A percentile compares a stretch with the other conserved stretches of the same genome.
These are phyloP conservation scores for Ophioninae sp. DNA, from an alignment of 2,888 invertebrate genomes.

Conservation along the genomic window DNA sequence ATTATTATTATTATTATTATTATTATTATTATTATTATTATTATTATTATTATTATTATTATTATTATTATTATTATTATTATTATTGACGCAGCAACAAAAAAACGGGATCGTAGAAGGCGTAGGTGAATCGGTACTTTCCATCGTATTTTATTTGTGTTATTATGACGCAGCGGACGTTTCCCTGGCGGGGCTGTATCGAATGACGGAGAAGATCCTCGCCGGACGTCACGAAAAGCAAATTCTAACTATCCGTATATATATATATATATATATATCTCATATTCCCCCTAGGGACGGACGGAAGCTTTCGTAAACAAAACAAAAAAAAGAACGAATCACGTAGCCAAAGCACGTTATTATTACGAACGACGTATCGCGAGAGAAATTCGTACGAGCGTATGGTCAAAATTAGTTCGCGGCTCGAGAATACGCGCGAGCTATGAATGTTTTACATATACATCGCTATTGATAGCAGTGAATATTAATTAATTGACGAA, in stretches of 20 bases:
- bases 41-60: no score
- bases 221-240: slow-evolving; percentile 45
- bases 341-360: not conserved
- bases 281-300: slow-evolving; percentile 1
- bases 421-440: not conserved
- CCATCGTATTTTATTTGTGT: slow-evolving; percentile 41
- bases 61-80: no score
- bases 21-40: no score
- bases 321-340: not conserved
- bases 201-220: slow-evolving; percentile 57
- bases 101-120: not conserved
- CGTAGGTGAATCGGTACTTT: slow-evolving; percentile 22
- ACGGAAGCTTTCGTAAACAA: not conserved
- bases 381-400: not conserved
- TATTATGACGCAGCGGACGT: slow-evolving; percentile 54
- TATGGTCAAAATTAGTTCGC: slow-evolving; percentile 2
- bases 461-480: not conserved
- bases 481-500: slow-evolving; percentile 2
- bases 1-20: no score
- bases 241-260: slow-evolving; percentile 4
- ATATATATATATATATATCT: not conserved
- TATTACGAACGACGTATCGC: slow-evolving; percentile 1
- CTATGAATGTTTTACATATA: not conserved
- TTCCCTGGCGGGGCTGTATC: slow-evolving; percentile 30
- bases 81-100: not conserved